Evolutionary conservation across 2,888 invertebrate genomes (phyloP), one percentile per base, ranked within the genome.

Genomic region (Lochmaea crataegi): DNA sequence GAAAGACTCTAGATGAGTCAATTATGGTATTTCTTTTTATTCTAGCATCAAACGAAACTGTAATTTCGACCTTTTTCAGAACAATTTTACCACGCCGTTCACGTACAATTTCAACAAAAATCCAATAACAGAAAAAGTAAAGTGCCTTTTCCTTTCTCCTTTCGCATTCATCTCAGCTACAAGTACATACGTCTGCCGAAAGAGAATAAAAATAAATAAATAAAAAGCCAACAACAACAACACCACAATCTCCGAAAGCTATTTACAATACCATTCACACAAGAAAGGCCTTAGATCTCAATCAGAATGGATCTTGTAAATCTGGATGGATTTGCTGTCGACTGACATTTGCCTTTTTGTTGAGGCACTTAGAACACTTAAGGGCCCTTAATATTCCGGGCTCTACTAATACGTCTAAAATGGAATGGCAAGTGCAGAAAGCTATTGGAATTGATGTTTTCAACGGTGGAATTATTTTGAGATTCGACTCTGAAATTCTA

Each of bases 231-330:
- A 1, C 32, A 38, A 32, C 32, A 32, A 65, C 56, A 58, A 67
- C 38, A 60, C 66, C 66, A 45, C 66, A 66, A 66, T 66, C 42
- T 66, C 56, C 66, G 53, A 48, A 45, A 66, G 66, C 71, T 71
- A 66, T 71, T 71, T 61, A 53, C 61, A 61, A 61, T 66, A 66
- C 66, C 53, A 26, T 66, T 71, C 66, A 67, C 56, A 71, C 51
- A 53, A 71, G 71, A 71, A 66, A 71, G 61, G 53, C 66, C 53
- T 71, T 71, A 66, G 67, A 64, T 71, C 71, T 66, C 71, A 61
- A 71, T 71, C 71, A 48, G 42, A 57, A 53, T 61, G 32, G 63
- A 53, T 45, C 53, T 67, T 66, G 66, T 71, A 61, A 61, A 71
- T 61, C 66, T 61, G 65, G 71, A 53, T 67, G 66, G 71, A 71